Evolutionary conservation across 2,797 vertebrate genomes (phyloP), one percentile per base, ranked within the genome.

Genomic region (Propithecus perrieri): DNA sequence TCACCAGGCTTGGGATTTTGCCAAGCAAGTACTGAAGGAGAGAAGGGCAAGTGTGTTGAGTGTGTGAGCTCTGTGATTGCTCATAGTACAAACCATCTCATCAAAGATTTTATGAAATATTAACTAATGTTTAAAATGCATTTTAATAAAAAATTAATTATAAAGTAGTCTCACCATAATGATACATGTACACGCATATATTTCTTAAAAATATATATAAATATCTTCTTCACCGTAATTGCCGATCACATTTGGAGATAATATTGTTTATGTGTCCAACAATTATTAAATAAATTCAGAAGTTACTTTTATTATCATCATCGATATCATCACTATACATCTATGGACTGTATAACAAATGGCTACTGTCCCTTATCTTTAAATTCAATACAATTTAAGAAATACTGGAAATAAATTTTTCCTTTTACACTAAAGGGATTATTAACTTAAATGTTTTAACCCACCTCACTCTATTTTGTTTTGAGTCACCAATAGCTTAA

Each of bases 221-320:
- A 88, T 91, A 57, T 89, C 38, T 76, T 91, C 65, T 95, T 75
- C 50, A 61, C 48, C 85, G 38, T 28, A 89, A 94, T n/a, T 83
- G 35, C 26, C 65, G 72, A 41, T 71, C 50, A 84, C 30, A 72
- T 89, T 93, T 57, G 50, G 33, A 95, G 41, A 92, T 85, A 50
- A 75, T 81, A 80, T 46, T 59, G 4, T 74, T 53, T 46, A 65
- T 30, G 14, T 85, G 48, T 74, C 30, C 35, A 67, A 30, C 24
- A 84, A 72, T 74, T 43, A n/a, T 22, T 89, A 84, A 57, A 83
- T 33, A 93, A 75, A 63, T 93, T 89, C n/a, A 46, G 65, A 33
- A 88, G 12, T 74, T 46, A 35, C 15, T 81, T 41, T 59, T 84
- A 69, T 33, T 78, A 26, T 53, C 22, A 69, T 87, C 57, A 67